Evolutionary conservation across 2,888 invertebrate species (phyloP).

Genomic region (Morinoia aosen): DNA sequence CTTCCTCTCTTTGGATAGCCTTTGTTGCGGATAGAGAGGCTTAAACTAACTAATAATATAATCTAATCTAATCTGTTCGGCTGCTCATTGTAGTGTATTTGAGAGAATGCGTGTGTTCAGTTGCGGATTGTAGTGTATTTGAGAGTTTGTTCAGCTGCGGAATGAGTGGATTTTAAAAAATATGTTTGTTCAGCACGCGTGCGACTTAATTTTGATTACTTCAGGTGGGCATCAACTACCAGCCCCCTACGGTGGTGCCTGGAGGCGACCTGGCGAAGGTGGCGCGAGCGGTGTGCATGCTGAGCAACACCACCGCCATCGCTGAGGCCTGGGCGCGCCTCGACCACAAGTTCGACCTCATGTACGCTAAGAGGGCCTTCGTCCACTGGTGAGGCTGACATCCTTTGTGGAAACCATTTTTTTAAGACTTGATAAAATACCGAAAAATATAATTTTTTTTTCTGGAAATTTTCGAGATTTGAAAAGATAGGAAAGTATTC

Average conservation of each 20-base stretch:
- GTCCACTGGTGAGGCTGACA: slow-evolving; percentile 46
- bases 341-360: slow-evolving; percentile 55
- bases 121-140: too few species aligned
- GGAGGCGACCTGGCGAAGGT: slow-evolving; percentile 66
- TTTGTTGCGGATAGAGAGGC: too few species aligned
- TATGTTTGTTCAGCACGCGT: neutral
- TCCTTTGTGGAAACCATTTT: slow-evolving; percentile 81
- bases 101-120: too few species aligned
- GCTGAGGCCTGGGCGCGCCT: slow-evolving; percentile 55
- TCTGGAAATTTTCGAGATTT: too few species aligned
- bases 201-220: neutral
- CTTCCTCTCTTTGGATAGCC: too few species aligned
- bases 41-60: too few species aligned
- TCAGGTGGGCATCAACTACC: slow-evolving; percentile 74
- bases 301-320: slow-evolving; percentile 56
- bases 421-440: neutral
- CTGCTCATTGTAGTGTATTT: too few species aligned
- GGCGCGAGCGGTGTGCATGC: slow-evolving; percentile 50
- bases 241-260: slow-evolving; percentile 74
- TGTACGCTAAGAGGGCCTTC: slow-evolving; percentile 55
- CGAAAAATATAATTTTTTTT: slow-evolving; percentile 69
- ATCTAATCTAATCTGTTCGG: too few species aligned
- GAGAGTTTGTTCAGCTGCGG: too few species aligned
- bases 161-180: too few species aligned
- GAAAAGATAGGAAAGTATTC: too few species aligned